phyloP scores from a whole-genome alignment of 2,888 invertebrate genomes.

The Cremastinae sp. region DNA sequence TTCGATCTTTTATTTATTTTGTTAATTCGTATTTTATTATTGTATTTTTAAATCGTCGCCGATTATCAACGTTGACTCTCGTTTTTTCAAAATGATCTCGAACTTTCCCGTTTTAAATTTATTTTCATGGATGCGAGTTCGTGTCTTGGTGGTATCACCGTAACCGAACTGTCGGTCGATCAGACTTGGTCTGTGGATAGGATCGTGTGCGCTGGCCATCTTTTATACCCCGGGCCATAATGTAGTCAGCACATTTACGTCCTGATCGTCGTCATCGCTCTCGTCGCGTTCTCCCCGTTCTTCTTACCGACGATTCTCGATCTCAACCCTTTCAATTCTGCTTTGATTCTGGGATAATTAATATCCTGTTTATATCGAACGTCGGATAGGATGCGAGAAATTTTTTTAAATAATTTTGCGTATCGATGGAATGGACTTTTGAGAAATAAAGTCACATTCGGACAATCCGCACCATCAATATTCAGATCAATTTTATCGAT shows the following conservation, averaged over 20 bases:
- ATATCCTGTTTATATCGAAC: too few relatives aligned
- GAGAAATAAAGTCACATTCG: neutral
- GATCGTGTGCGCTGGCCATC: constrained; percentile 74
- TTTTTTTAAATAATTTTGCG: too few relatives aligned
- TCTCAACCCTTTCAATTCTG: constrained; percentile 39
- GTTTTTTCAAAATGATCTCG: neutral
- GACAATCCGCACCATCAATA: constrained; percentile 15
- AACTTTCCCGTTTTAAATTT: neutral
- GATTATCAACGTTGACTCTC: too few relatives aligned
- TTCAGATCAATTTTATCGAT: constrained; percentile 16
- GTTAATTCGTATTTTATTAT: too few relatives aligned
- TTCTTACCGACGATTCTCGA: constrained; percentile 10
- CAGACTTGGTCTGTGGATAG: constrained; percentile 77
- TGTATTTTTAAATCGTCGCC: too few relatives aligned
- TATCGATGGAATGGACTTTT: too few relatives aligned
- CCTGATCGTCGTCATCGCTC: constrained; percentile 62
- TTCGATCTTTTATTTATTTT: too few relatives aligned
- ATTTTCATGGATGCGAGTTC: neutral
- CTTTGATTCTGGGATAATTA: constrained; percentile 20
- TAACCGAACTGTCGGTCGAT: constrained; percentile 76
- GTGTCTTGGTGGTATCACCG: constrained; percentile 22
- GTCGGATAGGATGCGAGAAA: too few relatives aligned
- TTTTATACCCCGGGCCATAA: constrained; percentile 77
- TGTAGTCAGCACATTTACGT: constrained; percentile 79
- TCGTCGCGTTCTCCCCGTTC: constrained; percentile 23